Evolutionary conservation across 53 echinoderm and acorn worm genomes (phyloP), one percentile per base, ranked within the genome.

Genomic region (Apostichopus leukothele): DNA sequence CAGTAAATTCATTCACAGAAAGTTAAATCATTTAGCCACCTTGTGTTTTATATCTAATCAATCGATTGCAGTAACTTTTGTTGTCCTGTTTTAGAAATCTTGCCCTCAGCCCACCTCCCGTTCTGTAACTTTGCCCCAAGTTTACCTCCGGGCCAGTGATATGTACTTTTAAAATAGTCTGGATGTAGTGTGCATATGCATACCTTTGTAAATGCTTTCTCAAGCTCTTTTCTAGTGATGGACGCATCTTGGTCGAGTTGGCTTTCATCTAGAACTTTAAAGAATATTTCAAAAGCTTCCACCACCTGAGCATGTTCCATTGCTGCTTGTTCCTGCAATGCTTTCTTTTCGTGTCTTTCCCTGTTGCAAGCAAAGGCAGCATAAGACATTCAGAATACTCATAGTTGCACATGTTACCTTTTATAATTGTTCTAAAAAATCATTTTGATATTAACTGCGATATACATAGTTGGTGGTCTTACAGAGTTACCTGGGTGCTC

Each of bases 151-250:
- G 39, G 39, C 39, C 39, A 39, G 39, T 39, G 39, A 39, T 39
- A 39, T 3, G 39, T 39, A 39, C 39, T 39, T 39, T 39, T 39
- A 67, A 67, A 67, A 67, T n/a, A 67, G n/a, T n/a, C 3, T 0
- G 68, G 68, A 13, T 67, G n/a, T 67, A 67, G 68, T 39, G 39
- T 39, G 39, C 39, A 39, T 39, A 7, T 50, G 8, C 4, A 21
- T 92, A 96, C 92, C 80, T 92, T 91, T 39, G 79, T 55, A 73
- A 97, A 95, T 5, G 92, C 97, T 22, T 83, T 23, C 27, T 76
- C 75, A n/a, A 97, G 94, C 76, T 97, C 97, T 50, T 92, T 89
- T 71, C 91, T 91, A 76, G 75, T 89, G 67, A 97, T 90, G 63
- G 93, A 67, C 39, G 67, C 86, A 61, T 86, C 78, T n/a, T 63